A percentile compares a stretch with the other conserved stretches of the same genome.
Evolutionary conservation across 2,113 vertebrate genomes (phyloP).

Genomic region (Orthonyx spaldingii): DNA sequence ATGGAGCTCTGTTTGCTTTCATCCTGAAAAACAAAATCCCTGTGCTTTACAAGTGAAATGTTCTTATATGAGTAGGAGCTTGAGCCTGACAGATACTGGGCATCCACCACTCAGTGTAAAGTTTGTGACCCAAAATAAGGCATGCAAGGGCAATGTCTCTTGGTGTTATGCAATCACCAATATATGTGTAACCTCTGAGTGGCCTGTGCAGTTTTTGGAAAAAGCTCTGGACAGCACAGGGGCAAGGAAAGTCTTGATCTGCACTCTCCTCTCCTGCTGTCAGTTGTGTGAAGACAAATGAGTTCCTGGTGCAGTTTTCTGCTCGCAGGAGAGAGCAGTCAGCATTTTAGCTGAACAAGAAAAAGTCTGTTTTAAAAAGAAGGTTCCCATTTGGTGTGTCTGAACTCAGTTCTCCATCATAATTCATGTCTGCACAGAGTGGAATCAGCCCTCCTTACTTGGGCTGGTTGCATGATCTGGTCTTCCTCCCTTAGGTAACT

Average conservation of each 20-base stretch:
- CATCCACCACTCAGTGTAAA: background rate
- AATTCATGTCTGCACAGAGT: background rate
- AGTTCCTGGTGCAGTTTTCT: background rate
- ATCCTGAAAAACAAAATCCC: background rate
- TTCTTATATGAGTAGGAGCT: background rate
- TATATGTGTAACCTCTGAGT: background rate
- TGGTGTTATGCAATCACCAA: background rate
- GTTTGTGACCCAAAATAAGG: background rate
- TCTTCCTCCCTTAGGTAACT: background rate
- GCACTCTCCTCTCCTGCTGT: background rate
- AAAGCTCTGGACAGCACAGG: background rate
- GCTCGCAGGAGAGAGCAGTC: background rate
- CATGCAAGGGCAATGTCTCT: background rate
- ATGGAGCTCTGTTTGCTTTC: background rate
- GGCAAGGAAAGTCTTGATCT: background rate
- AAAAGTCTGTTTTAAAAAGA: background rate
- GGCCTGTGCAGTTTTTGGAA: background rate
- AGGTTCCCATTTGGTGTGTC: background rate
- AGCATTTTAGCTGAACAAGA: background rate
- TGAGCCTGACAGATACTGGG: background rate
- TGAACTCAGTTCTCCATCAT: background rate
- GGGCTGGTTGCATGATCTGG: background rate
- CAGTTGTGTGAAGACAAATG: background rate
- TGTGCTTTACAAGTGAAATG: background rate
- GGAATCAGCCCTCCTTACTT: background rate